Percentiles rank a stretch among this genome's conserved stretches.
Evolutionary conservation across 2,797 vertebrate species (phyloP).

Genomic region (Pristis pectinata): DNA sequence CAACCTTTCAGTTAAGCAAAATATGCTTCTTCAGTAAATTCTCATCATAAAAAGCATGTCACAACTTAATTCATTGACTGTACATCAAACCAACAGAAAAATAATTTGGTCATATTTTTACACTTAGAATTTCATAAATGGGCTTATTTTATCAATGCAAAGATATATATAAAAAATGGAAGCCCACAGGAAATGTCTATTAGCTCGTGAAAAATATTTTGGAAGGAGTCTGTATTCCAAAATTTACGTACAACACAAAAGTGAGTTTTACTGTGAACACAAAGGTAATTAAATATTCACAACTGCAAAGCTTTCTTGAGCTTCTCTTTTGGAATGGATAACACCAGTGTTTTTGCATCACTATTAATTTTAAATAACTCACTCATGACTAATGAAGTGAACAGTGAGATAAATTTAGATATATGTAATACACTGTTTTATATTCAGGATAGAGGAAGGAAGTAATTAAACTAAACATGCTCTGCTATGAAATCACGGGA

Average conservation of each 20-base stretch:
- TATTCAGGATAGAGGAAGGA: conserved; percentile 37
- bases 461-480: conserved; percentile 35
- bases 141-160: neutral
- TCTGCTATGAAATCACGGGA: conserved; percentile 39
- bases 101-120: neutral
- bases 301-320: neutral
- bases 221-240: neutral
- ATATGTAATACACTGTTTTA: conserved; percentile 30
- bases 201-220: neutral
- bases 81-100: neutral
- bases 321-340: neutral
- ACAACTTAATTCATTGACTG: too few species aligned
- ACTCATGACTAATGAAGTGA: neutral
- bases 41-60: neutral
- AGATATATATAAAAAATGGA: neutral
- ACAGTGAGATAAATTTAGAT: conserved; percentile 23
- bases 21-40: neutral
- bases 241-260: neutral
- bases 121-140: neutral
- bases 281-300: neutral
- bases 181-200: neutral
- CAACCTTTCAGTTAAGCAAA: neutral
- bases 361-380: conserved; percentile 7
- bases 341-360: conserved; percentile 10
- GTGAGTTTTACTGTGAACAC: neutral